Percentiles rank a stretch among this genome's conserved stretches.
phyloP scores from a whole-genome alignment of 2,113 vertebrate genomes.

The Australoheros scitulus region DNA sequence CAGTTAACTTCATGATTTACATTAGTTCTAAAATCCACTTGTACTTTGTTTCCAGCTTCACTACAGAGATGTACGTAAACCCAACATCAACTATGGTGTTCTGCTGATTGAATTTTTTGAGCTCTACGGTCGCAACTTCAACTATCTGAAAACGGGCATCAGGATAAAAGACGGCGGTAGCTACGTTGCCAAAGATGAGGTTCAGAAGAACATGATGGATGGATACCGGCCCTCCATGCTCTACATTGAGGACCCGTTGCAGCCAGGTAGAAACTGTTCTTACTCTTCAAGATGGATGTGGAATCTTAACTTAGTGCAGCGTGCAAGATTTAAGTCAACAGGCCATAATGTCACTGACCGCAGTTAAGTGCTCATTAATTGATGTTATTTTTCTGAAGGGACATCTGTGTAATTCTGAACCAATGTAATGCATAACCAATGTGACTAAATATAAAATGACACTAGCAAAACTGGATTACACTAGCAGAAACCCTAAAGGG shows the following conservation, averaged over 20 bases:
- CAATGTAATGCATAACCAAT: not conserved
- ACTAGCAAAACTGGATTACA: too few relatives aligned
- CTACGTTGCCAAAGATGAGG: constrained; percentile 97
- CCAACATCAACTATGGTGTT: constrained; percentile 95
- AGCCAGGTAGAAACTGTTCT: constrained; percentile 84
- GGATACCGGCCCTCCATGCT: constrained; percentile 98
- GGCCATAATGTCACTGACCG: not conserved
- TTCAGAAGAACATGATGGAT: constrained; percentile 96
- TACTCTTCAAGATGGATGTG: not conserved
- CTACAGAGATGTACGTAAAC: constrained; percentile 91
- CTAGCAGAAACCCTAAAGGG: not conserved
- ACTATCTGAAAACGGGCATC: constrained; percentile 99
- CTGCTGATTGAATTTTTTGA: constrained; percentile 99
- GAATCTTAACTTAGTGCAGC: not conserved
- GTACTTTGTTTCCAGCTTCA: constrained; percentile 84
- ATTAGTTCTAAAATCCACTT: not conserved
- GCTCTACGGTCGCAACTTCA: constrained; percentile 97
- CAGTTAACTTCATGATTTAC: not conserved
- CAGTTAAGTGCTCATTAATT: not conserved
- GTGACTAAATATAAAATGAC: not conserved
- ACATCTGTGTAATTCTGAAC: not conserved
- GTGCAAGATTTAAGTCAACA: not conserved
- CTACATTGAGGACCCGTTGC: constrained; percentile 96
- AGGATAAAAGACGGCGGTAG: constrained; percentile 97
- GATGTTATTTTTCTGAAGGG: not conserved